These are phyloP conservation scores for Dysmachus trigonus DNA, from an alignment of 2,888 invertebrate genomes.

Conservation along the genomic window DNA sequence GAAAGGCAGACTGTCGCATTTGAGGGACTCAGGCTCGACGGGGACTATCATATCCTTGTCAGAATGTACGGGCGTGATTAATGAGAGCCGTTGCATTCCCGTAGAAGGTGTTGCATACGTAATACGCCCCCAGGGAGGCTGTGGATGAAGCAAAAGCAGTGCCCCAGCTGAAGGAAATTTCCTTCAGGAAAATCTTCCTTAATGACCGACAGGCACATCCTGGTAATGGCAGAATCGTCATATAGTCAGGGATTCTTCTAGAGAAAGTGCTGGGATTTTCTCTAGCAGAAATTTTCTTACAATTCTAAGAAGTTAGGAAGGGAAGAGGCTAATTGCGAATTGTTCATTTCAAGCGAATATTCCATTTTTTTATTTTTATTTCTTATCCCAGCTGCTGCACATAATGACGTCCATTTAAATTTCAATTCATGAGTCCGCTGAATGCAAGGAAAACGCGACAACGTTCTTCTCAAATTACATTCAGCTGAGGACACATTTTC, in stretches of 20 bases:
- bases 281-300: background rate
- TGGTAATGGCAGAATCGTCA: background rate
- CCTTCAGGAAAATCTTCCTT: slow-evolving; percentile 19
- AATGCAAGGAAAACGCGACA: slow-evolving; percentile 1
- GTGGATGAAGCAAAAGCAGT: background rate
- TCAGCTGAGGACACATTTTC: slow-evolving; percentile 15
- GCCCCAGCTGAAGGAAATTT: background rate
- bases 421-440: slow-evolving; percentile 13
- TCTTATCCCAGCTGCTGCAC: background rate
- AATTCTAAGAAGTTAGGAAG: background rate
- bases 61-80: background rate
- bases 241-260: background rate
- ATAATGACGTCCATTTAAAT: slow-evolving; percentile 31
- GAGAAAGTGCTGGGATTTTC: background rate
- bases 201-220: slow-evolving; percentile 24
- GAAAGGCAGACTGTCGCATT: background rate
- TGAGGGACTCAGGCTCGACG: background rate
- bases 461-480: background rate
- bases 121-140: background rate
- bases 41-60: background rate
- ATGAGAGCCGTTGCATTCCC: background rate
- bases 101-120: slow-evolving; percentile 6
- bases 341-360: slow-evolving; percentile 2
- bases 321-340: slow-evolving; percentile 19
- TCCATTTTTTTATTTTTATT: background rate